Evolutionary conservation across 2,888 invertebrate species (phyloP).

Genomic region (Chymomyza caudatula): DNA sequence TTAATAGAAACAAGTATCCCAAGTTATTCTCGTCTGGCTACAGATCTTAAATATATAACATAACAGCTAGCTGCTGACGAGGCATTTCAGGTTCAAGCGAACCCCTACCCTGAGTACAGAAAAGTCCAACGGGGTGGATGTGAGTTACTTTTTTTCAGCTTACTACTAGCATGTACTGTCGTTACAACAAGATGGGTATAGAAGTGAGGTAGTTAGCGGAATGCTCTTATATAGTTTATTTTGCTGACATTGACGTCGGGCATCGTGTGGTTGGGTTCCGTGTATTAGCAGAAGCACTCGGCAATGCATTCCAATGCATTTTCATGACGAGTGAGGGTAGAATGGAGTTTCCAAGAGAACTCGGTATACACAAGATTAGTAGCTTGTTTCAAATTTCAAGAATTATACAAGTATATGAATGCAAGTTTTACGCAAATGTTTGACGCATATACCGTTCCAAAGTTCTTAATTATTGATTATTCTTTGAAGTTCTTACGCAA

Average conservation of each 20-base stretch:
- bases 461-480: conserved; percentile 65
- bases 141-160: neutral
- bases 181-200: conserved; percentile 17
- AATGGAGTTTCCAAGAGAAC: neutral
- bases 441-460: conserved; percentile 56
- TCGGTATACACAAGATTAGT: neutral
- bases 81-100: too few relatives aligned
- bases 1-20: neutral
- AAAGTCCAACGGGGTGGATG: neutral
- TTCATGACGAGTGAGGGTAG: conserved; percentile 25
- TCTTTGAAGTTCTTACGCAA: conserved; percentile 62
- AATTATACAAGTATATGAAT: neutral
- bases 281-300: conserved; percentile 16
- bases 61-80: too few relatives aligned
- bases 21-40: neutral
- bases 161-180: conserved; percentile 42
- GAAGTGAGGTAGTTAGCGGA: conserved; percentile 41
- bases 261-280: conserved; percentile 35
- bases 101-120: neutral
- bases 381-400: neutral
- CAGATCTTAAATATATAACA: too few relatives aligned
- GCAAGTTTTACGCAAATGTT: conserved; percentile 4
- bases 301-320: conserved; percentile 64
- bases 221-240: conserved; percentile 3
- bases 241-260: conserved; percentile 65